Conservation (phyloP, 1,140 invertebrate genomes). For the Panonychus citri region DNA sequence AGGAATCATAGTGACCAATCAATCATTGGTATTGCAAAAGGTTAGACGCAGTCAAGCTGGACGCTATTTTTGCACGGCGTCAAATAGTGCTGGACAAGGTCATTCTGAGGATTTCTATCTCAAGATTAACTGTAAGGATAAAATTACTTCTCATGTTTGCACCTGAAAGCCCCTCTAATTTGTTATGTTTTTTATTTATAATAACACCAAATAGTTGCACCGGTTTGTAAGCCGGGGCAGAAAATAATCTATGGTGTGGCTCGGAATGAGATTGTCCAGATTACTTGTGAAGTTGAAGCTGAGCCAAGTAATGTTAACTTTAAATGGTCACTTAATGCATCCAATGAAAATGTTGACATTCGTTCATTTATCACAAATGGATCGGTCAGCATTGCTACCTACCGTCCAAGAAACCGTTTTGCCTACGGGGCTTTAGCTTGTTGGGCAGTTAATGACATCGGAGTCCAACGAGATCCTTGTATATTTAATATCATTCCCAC, state of each 20-base stretch:
- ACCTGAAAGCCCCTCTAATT: too few relatives aligned
- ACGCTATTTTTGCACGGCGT: conserved; percentile 57
- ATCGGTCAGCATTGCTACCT: conserved; percentile 14
- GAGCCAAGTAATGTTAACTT: conserved; percentile 1
- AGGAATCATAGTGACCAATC: conserved; percentile 50
- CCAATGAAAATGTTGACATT: conserved; percentile 41
- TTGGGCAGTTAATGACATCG: conserved; percentile 13
- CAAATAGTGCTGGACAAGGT: conserved; percentile 64
- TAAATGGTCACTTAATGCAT: conserved; percentile 15
- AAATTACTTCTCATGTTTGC: too few relatives aligned
- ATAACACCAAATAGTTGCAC: conserved; percentile 20
- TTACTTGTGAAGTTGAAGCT: conserved; percentile 11
- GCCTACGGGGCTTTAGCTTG: conserved; percentile 17
- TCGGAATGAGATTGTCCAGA: conserved; percentile 52
- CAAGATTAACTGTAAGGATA: conserved; percentile 55
- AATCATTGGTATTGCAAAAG: conserved; percentile 27
- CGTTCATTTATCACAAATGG: conserved; percentile 9
- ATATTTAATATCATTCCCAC: conserved; percentile 13
- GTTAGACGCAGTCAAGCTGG: conserved; percentile 17
- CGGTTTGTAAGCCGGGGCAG: conserved; percentile 37
- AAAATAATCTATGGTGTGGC: conserved; percentile 44
- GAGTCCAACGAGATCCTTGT: conserved; percentile 12
- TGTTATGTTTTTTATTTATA: too few relatives aligned
- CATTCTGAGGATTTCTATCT: conserved; percentile 53
- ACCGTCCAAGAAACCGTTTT: conserved; percentile 11